These are phyloP conservation scores for Pluvianellus socialis DNA, from an alignment of 2,113 vertebrate genomes.

Conservation along the genomic window DNA sequence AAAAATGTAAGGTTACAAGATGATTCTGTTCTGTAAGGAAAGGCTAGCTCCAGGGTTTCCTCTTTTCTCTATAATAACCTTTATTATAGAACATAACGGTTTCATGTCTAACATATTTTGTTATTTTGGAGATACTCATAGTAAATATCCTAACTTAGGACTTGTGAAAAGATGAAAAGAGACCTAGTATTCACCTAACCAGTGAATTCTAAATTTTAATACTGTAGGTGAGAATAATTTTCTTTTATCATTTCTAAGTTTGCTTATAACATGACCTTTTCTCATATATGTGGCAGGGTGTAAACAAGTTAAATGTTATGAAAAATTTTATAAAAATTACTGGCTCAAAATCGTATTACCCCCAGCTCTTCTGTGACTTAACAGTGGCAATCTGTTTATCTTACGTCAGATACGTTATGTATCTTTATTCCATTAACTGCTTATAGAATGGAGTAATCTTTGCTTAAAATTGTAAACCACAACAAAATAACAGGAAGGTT, in stretches of 20 bases:
- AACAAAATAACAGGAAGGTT: neutral
- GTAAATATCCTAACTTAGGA: neutral
- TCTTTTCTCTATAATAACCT: neutral
- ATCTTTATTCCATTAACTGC: neutral
- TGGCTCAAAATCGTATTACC: neutral
- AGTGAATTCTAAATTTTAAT: neutral
- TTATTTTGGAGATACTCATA: neutral
- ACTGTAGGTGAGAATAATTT: neutral
- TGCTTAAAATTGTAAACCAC: neutral
- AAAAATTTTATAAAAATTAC: neutral
- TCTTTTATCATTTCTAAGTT: neutral
- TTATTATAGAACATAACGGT: neutral
- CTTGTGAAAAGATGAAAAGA: too few relatives aligned
- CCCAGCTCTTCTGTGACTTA: neutral
- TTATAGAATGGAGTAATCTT: neutral
- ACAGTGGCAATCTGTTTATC: neutral
- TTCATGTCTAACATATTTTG: neutral
- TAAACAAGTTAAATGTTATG: neutral
- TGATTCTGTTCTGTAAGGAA: neutral
- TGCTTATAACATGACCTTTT: neutral
- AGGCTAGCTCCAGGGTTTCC: neutral
- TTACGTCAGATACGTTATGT: neutral
- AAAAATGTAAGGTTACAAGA: neutral
- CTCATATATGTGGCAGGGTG: neutral
- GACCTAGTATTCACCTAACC: neutral